Conservation (phyloP, 2,888 invertebrate species). For the Mechanitis mazaeus region DNA sequence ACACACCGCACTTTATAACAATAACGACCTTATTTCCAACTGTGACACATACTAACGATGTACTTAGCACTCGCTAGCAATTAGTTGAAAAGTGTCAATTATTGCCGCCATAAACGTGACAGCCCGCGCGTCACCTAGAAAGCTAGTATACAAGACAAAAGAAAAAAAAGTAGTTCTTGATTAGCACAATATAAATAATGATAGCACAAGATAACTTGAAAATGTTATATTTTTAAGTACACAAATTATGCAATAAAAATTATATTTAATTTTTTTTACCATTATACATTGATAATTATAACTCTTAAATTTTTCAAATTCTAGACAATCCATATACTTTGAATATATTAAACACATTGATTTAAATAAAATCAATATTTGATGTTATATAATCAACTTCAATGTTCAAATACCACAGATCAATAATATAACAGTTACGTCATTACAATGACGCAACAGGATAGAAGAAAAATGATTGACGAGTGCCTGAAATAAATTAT, state of each 20-base stretch:
- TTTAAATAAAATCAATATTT: no score
- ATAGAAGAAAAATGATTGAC: constrained; percentile 12
- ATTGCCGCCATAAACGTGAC: constrained; percentile 7
- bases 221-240: no score
- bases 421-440: background rate
- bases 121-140: background rate
- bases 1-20: background rate
- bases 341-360: no score
- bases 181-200: background rate
- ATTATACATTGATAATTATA: no score
- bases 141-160: background rate
- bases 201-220: no score
- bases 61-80: constrained; percentile 8
- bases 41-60: constrained; percentile 9
- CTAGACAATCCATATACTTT: background rate
- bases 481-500: constrained; percentile 6
- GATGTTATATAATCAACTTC: no score
- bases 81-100: constrained; percentile 19
- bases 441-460: constrained; percentile 9
- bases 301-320: no score
- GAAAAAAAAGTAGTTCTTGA: background rate
- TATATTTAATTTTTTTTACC: no score
- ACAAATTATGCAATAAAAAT: no score
- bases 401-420: no score
- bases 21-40: background rate